Base-by-base conservation (phyloP, 2,888 invertebrate genomes). In the Oligia fasciuncula region DNA sequence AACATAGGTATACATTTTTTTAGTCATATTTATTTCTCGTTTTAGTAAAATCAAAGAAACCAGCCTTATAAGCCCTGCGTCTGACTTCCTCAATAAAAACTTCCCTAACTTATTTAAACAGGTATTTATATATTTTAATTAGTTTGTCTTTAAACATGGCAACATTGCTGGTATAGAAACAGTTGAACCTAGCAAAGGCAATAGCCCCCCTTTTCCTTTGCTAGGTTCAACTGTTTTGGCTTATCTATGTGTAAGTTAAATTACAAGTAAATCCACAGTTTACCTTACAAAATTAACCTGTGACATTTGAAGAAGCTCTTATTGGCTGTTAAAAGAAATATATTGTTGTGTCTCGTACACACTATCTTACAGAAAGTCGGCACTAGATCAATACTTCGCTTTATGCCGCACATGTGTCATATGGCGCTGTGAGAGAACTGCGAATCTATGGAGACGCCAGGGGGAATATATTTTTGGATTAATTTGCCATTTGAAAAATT, bases 321-420 rank as follows among this genome's bases (percentile, higher is more conserved):
- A 84, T 85, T 89, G 81, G 80, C 77, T 76, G 70, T 80, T 76
- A 57, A 60, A 29, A 81, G 69, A 80, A 77, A 83, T 79, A 83
- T 78, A 83, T 19, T 72, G 68, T 76, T 67, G 77, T 77, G 77
- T 82, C 78, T 76, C 51, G 13, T 68, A 82, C 89, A 84, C 89
- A 93, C 94, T 95, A 94, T 95, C 94, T 92, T 92, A 92, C 93
- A 94, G 92, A 93, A 91, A 94, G 93, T 92, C 91, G 92, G 91
- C 93, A 94, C 94, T 95, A 96, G 96, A 96, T 96, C 96, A 96
- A 96, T 96, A 96, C 96, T 95, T 94, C 94, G 95, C 92, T 96
- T 95, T 95, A 95, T 94, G 94, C 94, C 94, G 94, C 96, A 96
- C 96, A 96, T 96, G 95, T 96, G 96, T 96, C 96, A 96, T 96